Base-by-base conservation (phyloP, 2,888 invertebrate species). In the Cosmopolites sordidus region DNA sequence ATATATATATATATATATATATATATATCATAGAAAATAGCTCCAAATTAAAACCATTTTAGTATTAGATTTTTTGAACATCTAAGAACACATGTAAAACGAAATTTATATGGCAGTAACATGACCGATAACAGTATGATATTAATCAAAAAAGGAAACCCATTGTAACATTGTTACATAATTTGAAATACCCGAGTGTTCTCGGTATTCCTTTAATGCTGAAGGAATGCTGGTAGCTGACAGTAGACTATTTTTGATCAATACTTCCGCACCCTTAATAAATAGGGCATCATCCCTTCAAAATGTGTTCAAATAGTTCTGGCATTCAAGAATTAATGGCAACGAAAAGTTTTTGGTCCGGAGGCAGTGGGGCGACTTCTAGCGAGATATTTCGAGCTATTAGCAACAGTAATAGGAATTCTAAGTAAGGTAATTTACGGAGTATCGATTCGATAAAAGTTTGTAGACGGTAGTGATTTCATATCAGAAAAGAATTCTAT, bases 311-410 rank as follows among this genome's bases (percentile, higher is more conserved):
- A 46, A 56, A 56, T 56, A 56, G 56, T 56, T 56, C 41, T 43
- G 56, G 50, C 57, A 48, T 54, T 57, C 57, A 57, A 47, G 50
- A 57, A 54, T 57, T 57, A 57, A 57, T 57, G 51, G 57, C 45
- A 38, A 27, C 44, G 45, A 39, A 57, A 57, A 54, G 53, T 57
- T 57, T 54, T 48, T 51, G 54, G 54, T 48, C 48, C 48, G 40
- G 46, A 29, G 51, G 39, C 16, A 38, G 42, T 22, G 16, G 51
- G 49, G 49, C 43, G 51, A 55, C 55, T 55, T 56, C 51, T 52
- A 52, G 47, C 33, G 41, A 54, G 54, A 50, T 57, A 57, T 57
- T 57, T 54, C 54, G 54, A 51, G 54, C 57, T 45, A 57, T 57
- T 57, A 57, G 49, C 48, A 49, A 37, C 30, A 47, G 50, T 57